Conservation (phyloP, 2,888 invertebrate genomes). For the Pyrgus malvae region DNA sequence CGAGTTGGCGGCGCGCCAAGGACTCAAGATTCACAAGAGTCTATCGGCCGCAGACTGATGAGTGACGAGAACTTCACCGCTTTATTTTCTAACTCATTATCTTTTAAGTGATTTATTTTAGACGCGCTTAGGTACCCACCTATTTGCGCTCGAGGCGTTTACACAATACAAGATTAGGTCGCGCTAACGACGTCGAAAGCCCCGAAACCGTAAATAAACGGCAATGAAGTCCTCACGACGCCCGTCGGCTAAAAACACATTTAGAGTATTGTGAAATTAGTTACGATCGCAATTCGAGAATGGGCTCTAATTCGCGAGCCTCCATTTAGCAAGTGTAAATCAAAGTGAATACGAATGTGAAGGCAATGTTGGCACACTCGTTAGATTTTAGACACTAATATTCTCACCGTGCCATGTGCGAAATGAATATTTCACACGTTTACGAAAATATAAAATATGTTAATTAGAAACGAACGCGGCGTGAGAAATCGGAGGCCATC, state of each 20-base stretch:
- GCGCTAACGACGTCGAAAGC: slow-evolving; percentile 65
- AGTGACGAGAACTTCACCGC: slow-evolving; percentile 69
- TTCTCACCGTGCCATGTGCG: slow-evolving; percentile 18
- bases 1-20: slow-evolving; percentile 67
- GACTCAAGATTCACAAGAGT: slow-evolving; percentile 51
- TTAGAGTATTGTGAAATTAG: slow-evolving; percentile 63
- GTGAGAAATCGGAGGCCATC: slow-evolving; percentile 37
- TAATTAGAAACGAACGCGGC: slow-evolving; percentile 53
- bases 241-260: slow-evolving; percentile 51
- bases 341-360: slow-evolving; percentile 50
- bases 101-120: slow-evolving; percentile 77
- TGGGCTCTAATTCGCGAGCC: slow-evolving; percentile 49
- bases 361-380: slow-evolving; percentile 40
- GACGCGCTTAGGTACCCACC: slow-evolving; percentile 44
- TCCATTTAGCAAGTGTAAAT: slow-evolving; percentile 54
- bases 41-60: slow-evolving; percentile 63
- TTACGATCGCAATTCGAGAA: slow-evolving; percentile 54
- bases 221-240: slow-evolving; percentile 67
- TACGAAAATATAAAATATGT: slow-evolving; percentile 46
- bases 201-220: slow-evolving; percentile 54
- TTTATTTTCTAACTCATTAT: slow-evolving; percentile 80
- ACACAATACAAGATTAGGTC: slow-evolving; percentile 65
- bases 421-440: slow-evolving; percentile 28
- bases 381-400: slow-evolving; percentile 39
- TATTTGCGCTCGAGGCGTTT: slow-evolving; percentile 49